A percentile compares a stretch with the other conserved stretches of the same genome.
phyloP scores from a whole-genome alignment of 2,888 invertebrate genomes.

The Drepana falcataria region DNA sequence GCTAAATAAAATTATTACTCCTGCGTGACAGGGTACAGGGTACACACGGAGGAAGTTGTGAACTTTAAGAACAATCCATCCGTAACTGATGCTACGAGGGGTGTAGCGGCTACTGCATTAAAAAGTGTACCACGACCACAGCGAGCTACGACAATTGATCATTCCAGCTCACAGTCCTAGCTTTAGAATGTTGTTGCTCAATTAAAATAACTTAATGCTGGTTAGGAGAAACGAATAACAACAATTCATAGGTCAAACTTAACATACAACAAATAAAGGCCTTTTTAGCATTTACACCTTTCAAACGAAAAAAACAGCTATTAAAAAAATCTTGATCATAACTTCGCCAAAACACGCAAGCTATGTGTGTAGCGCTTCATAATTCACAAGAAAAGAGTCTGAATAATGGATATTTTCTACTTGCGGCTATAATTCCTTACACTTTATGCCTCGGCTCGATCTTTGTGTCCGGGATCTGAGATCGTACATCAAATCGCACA shows the following conservation, averaged over 20 bases:
- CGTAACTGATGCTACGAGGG: constrained; percentile 24
- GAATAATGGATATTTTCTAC: constrained; percentile 58
- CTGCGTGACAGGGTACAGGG: constrained; percentile 1
- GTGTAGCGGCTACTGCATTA: background rate
- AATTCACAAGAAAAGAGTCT: constrained; percentile 60
- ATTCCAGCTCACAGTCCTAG: too few species aligned
- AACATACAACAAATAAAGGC: constrained; percentile 15
- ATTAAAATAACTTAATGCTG: constrained; percentile 7
- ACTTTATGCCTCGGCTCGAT: constrained; percentile 37
- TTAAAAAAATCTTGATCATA: constrained; percentile 33
- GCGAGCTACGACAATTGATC: too few species aligned
- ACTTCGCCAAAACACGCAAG: constrained; percentile 59
- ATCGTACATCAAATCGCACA: background rate
- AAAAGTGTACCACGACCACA: too few species aligned
- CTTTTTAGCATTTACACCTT: constrained; percentile 19
- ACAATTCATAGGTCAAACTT: constrained; percentile 24
- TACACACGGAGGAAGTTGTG: constrained; percentile 42
- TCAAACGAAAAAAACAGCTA: constrained; percentile 21
- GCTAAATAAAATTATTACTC: constrained; percentile 28
- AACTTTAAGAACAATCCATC: constrained; percentile 54
- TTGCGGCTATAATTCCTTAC: constrained; percentile 41
- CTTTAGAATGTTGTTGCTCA: too few species aligned
- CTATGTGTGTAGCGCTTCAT: constrained; percentile 44
- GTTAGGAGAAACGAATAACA: constrained; percentile 6
- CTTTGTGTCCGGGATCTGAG: constrained; percentile 27